phyloP scores from a whole-genome alignment of 1,140 invertebrate genomes.

The Lasioglossum baleicum region DNA sequence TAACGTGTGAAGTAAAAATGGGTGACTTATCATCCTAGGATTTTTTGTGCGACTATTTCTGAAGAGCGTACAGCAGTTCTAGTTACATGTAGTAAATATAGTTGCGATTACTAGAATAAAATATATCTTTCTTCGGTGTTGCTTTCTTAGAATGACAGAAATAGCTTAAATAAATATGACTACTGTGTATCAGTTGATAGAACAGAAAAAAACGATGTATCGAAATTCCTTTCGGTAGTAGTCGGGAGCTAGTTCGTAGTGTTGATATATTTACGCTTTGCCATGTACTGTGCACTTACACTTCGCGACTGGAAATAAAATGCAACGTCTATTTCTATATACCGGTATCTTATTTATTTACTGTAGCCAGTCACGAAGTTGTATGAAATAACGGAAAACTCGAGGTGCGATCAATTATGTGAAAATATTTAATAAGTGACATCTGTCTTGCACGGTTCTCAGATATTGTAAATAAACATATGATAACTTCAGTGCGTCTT shows the following conservation, averaged over 20 bases:
- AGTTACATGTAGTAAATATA: no score
- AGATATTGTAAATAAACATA: constrained; percentile 11
- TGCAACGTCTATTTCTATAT: not conserved
- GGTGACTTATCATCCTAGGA: no score
- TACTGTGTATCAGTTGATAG: not conserved
- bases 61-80: no score
- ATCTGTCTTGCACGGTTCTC: not conserved
- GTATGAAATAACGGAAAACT: not conserved
- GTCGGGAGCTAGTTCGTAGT: not conserved
- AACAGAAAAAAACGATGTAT: not conserved
- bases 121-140: no score
- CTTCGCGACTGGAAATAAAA: not conserved
- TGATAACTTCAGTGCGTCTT: not conserved
- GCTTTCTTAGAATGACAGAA: no score
- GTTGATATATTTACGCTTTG: not conserved
- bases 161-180: no score
- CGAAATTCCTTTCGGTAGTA: not conserved
- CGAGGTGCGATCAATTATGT: no score
- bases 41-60: no score
- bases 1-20: no score
- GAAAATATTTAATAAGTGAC: constrained; percentile 34
- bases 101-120: no score
- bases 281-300: not conserved
- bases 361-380: not conserved
- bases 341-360: not conserved